These are phyloP conservation scores for Erethizon dorsatum DNA, from an alignment of 2,797 vertebrate genomes.

Conservation along the genomic window DNA sequence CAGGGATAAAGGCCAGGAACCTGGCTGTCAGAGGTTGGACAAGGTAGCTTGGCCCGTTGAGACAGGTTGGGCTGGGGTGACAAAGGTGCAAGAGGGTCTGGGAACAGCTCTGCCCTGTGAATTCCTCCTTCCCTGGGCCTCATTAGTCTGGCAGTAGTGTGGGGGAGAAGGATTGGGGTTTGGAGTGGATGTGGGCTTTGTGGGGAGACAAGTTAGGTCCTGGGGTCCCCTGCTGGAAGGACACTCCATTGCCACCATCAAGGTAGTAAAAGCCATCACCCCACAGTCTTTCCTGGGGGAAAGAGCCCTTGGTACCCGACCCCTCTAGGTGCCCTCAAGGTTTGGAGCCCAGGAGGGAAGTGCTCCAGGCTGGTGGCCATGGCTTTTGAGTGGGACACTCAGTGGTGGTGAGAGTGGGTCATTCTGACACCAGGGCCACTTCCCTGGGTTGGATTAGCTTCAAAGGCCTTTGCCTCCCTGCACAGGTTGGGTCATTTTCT, in stretches of 20 bases:
- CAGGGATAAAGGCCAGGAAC: not conserved
- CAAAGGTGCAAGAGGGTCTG: not conserved
- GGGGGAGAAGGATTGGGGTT: not conserved
- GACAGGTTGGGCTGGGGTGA: not conserved
- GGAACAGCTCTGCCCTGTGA: too few species aligned
- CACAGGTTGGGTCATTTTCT: not conserved
- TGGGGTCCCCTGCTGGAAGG: not conserved
- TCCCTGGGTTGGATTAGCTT: too few species aligned
- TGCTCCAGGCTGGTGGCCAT: not conserved
- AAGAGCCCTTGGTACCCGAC: too few species aligned
- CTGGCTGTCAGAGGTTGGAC: not conserved
- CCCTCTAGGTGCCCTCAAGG: not conserved
- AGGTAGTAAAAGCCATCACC: not conserved
- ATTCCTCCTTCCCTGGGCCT: not conserved
- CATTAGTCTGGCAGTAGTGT: not conserved
- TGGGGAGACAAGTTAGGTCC: too few species aligned
- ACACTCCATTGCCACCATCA: not conserved
- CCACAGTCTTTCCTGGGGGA: not conserved
- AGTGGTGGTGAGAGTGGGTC: too few species aligned
- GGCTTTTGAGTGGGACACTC: too few species aligned
- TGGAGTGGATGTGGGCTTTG: rapidly evolving
- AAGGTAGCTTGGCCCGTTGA: not conserved
- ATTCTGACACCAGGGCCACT: not conserved
- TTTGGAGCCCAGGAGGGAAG: not conserved
- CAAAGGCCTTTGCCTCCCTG: rapidly evolving